Evolutionary conservation across 2,888 invertebrate genomes (phyloP), one percentile per base, ranked within the genome.

Genomic region (Dioctria linearis): DNA sequence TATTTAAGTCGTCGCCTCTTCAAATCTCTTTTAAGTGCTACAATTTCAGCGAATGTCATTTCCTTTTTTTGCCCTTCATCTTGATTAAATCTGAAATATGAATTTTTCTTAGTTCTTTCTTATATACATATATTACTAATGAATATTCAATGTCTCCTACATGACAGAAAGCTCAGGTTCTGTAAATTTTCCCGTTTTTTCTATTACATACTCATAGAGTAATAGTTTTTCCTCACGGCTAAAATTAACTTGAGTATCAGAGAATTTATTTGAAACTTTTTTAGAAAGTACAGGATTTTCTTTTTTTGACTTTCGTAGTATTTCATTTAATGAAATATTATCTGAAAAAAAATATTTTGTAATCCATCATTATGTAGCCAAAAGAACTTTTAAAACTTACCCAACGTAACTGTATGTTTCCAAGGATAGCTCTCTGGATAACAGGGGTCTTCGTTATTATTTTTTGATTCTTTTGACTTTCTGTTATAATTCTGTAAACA

Each of bases 21-120:
- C 3, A 85, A 84, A 51, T 86, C 87, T 6, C 85, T 82, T 67
- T 85, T 86, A 3, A 86, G 85, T 4, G 87, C 87, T 57, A 87
- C 86, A 66, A 87, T 85, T 80, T 88, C 85, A 0, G 86, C 87
- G 51, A 88, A 86, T 11, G 86, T 85, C 46, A 84, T 82, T 11
- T 84, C 82, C 6, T 85, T 81, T 37, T 54, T 78, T 11, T 49
- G 5, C 4, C 69, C 80, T 8, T 71, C 51, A 9, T 71, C 65
- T n/a, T 73, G 13, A 71, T 79, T 51, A 9, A 25, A 59, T 57
- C 42, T 51, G 43, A 40, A 40, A 8, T 79, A 25, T 25, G 25
- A 25, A 25, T 25, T 25, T 25, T 25, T 1, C 25, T 25, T 25
- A 25, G 25, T 25, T 25, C 25, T 25, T 25, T 25, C 25, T 25